A percentile compares a stretch with the other conserved stretches of the same genome.
These are phyloP conservation scores for Ophioderma brevispina DNA, from an alignment of 35 echinoderm and acorn worm species.

Conservation along the genomic window DNA sequence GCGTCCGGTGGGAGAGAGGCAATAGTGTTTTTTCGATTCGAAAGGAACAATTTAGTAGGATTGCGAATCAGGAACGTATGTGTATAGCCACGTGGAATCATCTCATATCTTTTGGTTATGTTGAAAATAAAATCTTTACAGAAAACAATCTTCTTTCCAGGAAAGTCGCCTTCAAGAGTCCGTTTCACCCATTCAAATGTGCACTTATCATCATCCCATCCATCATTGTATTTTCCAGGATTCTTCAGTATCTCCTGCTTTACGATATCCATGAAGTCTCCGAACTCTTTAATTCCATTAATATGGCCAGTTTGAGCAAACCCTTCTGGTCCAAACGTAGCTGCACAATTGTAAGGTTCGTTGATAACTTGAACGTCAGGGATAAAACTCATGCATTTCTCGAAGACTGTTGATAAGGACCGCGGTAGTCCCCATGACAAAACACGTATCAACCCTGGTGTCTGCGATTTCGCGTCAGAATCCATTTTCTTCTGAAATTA, in stretches of 20 bases:
- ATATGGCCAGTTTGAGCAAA: neutral
- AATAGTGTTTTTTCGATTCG: neutral
- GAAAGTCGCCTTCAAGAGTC: conserved; percentile 1
- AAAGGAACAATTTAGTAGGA: conserved; percentile 31
- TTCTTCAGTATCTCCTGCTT: neutral
- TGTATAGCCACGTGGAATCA: neutral
- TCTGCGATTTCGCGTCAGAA: no score
- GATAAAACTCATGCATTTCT: neutral
- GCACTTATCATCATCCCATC: neutral
- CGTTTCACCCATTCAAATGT: neutral
- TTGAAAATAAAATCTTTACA: conserved; percentile 6
- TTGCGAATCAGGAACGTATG: conserved; percentile 43
- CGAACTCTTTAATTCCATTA: neutral
- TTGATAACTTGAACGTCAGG: neutral
- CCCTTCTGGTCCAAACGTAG: conserved; percentile 8
- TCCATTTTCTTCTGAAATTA: no score
- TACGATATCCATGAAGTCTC: neutral
- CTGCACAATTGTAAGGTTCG: neutral
- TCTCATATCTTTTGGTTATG: neutral
- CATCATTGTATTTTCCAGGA: neutral
- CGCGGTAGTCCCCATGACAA: neutral
- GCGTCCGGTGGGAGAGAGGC: neutral
- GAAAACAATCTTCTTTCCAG: conserved; percentile 44
- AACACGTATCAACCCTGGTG: neutral
- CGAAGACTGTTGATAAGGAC: neutral